phyloP scores from a whole-genome alignment of 2,113 vertebrate genomes.

The Alethe castanea region DNA sequence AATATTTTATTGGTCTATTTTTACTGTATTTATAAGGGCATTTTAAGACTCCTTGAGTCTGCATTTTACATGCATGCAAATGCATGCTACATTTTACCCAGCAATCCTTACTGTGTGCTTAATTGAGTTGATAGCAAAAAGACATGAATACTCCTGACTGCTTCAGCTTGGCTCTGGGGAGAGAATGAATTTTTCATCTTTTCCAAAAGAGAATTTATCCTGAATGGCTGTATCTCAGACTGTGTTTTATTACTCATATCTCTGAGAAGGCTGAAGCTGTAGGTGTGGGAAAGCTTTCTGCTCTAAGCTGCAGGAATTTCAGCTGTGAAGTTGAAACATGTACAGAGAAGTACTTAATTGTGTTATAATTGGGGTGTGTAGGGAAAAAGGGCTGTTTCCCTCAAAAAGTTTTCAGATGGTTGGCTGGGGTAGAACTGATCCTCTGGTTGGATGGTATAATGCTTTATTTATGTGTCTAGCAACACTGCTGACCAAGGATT shows the following conservation, averaged over 20 bases:
- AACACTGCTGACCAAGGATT: neutral
- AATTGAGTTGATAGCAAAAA: conserved; percentile 29
- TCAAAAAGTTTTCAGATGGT: neutral
- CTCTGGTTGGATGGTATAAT: neutral
- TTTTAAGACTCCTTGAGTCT: conserved; percentile 18
- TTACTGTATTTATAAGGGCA: conserved; percentile 33
- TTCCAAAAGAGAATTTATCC: neutral
- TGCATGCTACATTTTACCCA: neutral
- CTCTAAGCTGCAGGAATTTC: neutral
- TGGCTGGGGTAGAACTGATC: neutral
- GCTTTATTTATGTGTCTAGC: neutral
- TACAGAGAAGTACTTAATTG: neutral
- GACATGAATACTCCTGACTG: neutral
- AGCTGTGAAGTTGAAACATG: neutral
- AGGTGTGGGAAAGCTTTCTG: neutral
- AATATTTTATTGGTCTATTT: conserved; percentile 50
- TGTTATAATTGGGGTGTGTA: neutral
- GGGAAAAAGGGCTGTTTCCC: neutral
- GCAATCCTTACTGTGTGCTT: neutral
- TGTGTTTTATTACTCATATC: neutral
- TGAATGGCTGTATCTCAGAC: neutral
- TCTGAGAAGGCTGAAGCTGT: neutral
- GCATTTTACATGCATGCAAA: neutral
- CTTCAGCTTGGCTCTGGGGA: neutral
- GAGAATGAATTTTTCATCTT: neutral